phyloP scores from a whole-genome alignment of 2,888 invertebrate species.

The Diploptera punctata region DNA sequence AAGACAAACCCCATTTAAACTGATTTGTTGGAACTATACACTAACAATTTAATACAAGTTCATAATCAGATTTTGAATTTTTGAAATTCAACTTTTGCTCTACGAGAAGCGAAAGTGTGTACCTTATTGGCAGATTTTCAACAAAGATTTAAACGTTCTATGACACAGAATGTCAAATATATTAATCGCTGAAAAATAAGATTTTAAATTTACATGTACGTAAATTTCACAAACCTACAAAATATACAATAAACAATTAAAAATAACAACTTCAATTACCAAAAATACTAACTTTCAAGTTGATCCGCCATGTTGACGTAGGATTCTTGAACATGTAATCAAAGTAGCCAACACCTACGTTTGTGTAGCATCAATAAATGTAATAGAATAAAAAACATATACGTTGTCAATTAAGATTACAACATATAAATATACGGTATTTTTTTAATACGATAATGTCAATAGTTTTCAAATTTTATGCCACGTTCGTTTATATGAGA shows the following conservation, averaged over 20 bases:
- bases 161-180: neutral
- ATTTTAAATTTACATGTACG: neutral
- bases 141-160: neutral
- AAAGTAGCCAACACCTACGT: slow-evolving; percentile 3
- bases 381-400: too few relatives aligned
- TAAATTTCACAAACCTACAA: neutral
- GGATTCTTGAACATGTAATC: slow-evolving; percentile 45
- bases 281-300: slow-evolving; percentile 73
- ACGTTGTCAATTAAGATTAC: too few relatives aligned
- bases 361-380: too few relatives aligned
- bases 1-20: too few relatives aligned
- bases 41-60: too few relatives aligned
- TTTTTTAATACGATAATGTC: too few relatives aligned
- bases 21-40: too few relatives aligned
- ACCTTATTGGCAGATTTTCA: slow-evolving; percentile 22
- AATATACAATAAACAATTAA: neutral
- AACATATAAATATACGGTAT: too few relatives aligned
- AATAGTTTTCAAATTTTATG: too few relatives aligned
- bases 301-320: slow-evolving; percentile 81
- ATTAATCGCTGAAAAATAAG: neutral
- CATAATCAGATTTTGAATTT: slow-evolving; percentile 16
- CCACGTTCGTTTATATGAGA: too few relatives aligned
- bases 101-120: neutral
- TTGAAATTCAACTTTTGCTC: slow-evolving; percentile 3
- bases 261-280: slow-evolving; percentile 1